phyloP scores from a whole-genome alignment of 2,113 vertebrate genomes.

The Chascanopsetta lugubris region DNA sequence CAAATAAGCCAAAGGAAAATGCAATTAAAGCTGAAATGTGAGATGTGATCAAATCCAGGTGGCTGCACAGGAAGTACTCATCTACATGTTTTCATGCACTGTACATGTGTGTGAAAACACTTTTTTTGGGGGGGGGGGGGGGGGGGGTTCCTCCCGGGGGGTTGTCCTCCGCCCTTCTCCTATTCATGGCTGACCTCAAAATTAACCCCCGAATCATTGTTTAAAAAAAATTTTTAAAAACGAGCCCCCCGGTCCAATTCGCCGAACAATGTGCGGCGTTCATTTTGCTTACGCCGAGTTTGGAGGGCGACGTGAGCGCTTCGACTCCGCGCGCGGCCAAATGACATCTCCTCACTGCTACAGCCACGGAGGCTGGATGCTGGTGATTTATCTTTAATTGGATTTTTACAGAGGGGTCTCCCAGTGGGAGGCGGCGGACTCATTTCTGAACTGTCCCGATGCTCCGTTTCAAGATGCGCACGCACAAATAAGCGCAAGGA shows the following conservation, averaged over 20 bases:
- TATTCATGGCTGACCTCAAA: slow-evolving; percentile 33
- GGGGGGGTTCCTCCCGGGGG: too few species aligned
- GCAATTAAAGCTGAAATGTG: slow-evolving; percentile 2
- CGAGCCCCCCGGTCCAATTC: slow-evolving; percentile 1
- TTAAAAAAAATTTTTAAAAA: too few species aligned
- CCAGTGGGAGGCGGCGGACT: slow-evolving; percentile 46
- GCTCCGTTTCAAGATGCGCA: slow-evolving; percentile 25
- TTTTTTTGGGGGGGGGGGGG: background rate
- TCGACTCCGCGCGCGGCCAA: background rate
- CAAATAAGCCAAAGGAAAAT: slow-evolving; percentile 27
- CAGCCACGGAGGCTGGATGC: slow-evolving; percentile 16
- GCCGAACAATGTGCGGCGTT: slow-evolving; percentile 23
- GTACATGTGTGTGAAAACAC: slow-evolving; percentile 17
- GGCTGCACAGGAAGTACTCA: background rate
- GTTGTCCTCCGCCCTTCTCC: slow-evolving; percentile 2
- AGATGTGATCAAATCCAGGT: slow-evolving; percentile 11
- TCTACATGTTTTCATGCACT: slow-evolving; percentile 32
- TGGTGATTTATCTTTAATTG: slow-evolving; percentile 51
- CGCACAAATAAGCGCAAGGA: slow-evolving; percentile 24
- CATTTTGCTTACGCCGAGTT: slow-evolving; percentile 21
- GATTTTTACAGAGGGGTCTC: slow-evolving; percentile 46
- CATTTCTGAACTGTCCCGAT: slow-evolving; percentile 28
- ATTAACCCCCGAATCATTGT: slow-evolving; percentile 38
- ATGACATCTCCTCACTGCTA: slow-evolving; percentile 10
- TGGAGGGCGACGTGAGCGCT: background rate